Evolutionary conservation across 1,140 invertebrate genomes (phyloP), one percentile per base, ranked within the genome.

Genomic region (Sesamia nonagrioides): DNA sequence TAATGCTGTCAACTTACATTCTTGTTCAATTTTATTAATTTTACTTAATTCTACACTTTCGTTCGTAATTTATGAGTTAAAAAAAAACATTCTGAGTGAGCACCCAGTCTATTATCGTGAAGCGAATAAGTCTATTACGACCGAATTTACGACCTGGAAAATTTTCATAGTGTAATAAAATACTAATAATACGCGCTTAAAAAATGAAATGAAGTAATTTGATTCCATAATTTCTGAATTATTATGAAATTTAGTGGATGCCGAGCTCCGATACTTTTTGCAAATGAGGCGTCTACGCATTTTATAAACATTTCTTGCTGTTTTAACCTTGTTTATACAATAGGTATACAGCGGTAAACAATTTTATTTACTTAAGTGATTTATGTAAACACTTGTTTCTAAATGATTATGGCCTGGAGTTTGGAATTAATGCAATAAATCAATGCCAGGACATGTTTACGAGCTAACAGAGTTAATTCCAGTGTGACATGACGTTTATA

Each of bases 401-500:
- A 87, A 89, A 93, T 85, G 86, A 91, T 92, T 91, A 90, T 89
- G 83, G 86, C 81, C 80, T 78, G 86, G 88, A 87, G 88, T 89
- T 86, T 79, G 89, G 89, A 91, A 92, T 93, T 93, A 93, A 94
- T 90, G 83, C 85, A 76, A 92, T 94, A 92, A 92, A 94, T 93
- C 92, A 92, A 91, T 88, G 92, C 92, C 89, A 85, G 86, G 88
- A 89, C 89, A 91, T 93, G 91, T 94, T 94, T 94, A 94, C 91
- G 91, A 91, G 91, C 89, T 92, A 92, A 91, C 91, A 91, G 90
- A 92, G 90, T 94, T 92, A 94, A 92, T 92, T 90, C 89, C 91
- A 88, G 75, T 88, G 84, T 91, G 91, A 92, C 91, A 90, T 92
- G 91, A 93, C 92, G 91, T 90, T 92, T 90, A 92, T 94, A 92